These are phyloP conservation scores for Mergus octosetaceus DNA, from an alignment of 2,797 vertebrate species.

Conservation along the genomic window DNA sequence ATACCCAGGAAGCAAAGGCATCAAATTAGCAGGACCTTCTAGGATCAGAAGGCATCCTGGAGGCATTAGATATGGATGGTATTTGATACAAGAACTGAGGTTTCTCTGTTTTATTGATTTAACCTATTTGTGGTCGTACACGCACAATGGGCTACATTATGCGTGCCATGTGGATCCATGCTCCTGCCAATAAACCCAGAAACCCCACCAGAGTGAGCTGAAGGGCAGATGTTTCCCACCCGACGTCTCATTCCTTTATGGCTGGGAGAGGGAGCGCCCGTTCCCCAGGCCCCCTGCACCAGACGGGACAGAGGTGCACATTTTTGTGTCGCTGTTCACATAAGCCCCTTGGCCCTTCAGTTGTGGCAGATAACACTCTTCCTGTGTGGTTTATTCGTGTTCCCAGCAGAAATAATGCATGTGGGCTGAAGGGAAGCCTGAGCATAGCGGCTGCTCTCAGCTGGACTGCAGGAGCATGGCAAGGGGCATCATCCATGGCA, in stretches of 20 bases:
- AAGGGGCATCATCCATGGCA: not conserved
- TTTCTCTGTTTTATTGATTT: conserved; percentile 7
- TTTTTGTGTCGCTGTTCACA: not conserved
- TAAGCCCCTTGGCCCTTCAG: not conserved
- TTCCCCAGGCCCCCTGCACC: not conserved
- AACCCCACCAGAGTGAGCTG: not conserved
- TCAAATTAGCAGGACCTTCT: conserved; percentile 43
- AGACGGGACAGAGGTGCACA: not conserved
- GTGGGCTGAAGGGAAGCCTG: not conserved
- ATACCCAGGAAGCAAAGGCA: not conserved
- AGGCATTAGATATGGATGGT: conserved; percentile 68
- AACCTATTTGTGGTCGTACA: not conserved
- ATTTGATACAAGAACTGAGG: conserved; percentile 61
- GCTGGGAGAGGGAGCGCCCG: not conserved
- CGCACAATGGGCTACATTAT: conserved; percentile 47
- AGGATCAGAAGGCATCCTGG: conserved; percentile 64
- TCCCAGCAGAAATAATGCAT: not conserved
- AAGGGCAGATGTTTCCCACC: conserved; percentile 67
- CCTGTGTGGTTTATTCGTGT: rapidly evolving
- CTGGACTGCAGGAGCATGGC: not conserved
- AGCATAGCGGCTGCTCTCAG: conserved; percentile 11
- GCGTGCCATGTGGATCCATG: not conserved
- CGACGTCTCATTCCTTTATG: not conserved
- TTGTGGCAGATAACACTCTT: not conserved
- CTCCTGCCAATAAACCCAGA: conserved; percentile 40